Percentiles rank a stretch among this genome's conserved stretches.
These are phyloP conservation scores for Schizaphis graminum DNA, from an alignment of 2,888 invertebrate species.

Conservation along the genomic window DNA sequence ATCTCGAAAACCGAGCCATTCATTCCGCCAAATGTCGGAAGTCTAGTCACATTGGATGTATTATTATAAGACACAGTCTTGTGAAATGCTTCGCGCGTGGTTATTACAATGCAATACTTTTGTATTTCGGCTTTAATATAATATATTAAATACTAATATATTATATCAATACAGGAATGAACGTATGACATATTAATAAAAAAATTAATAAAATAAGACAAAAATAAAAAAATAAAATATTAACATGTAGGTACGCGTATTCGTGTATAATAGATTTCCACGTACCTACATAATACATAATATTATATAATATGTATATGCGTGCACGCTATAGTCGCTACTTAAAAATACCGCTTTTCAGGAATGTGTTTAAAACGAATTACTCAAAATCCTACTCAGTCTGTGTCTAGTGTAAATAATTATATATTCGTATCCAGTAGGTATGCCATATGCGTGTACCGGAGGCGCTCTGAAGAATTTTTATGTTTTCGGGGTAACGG, in stretches of 20 bases:
- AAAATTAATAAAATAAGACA: background rate
- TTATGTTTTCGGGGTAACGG: background rate
- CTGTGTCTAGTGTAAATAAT: background rate
- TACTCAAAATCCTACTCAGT: background rate
- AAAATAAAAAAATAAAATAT: too few relatives aligned
- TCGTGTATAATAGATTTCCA: background rate
- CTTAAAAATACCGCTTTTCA: background rate
- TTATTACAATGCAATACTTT: background rate
- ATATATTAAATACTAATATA: background rate
- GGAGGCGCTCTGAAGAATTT: background rate
- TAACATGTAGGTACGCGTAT: background rate
- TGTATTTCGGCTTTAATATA: background rate
- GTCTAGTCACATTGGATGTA: background rate
- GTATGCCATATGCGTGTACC: background rate
- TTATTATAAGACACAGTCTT: background rate
- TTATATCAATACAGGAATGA: background rate
- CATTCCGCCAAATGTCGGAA: background rate
- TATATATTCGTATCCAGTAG: background rate
- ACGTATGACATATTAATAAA: background rate
- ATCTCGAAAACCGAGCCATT: background rate
- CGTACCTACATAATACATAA: background rate
- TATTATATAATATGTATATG: background rate
- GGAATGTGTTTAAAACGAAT: background rate
- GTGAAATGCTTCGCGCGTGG: background rate
- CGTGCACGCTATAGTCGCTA: background rate